Percentiles rank a stretch among this genome's conserved stretches.
These are phyloP conservation scores for Leptoclinus maculatus DNA, from an alignment of 2,797 vertebrate species.

Conservation along the genomic window DNA sequence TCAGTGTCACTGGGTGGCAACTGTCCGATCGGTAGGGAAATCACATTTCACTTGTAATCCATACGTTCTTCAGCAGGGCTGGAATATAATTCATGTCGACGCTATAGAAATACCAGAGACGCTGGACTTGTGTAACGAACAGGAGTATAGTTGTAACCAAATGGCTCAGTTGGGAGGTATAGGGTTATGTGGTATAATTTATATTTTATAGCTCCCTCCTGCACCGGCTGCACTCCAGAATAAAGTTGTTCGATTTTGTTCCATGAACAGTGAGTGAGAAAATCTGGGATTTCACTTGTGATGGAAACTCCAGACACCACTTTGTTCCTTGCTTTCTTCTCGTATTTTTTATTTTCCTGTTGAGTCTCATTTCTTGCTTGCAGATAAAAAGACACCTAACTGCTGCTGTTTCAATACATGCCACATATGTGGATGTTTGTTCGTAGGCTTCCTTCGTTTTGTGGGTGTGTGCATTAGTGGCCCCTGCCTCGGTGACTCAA, in stretches of 20 bases:
- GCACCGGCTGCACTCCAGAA: constrained; percentile 76
- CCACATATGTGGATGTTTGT: constrained; percentile 25
- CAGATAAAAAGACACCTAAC: constrained; percentile 51
- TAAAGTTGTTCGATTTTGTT: constrained; percentile 82
- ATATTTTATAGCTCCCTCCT: constrained; percentile 84
- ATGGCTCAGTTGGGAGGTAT: constrained; percentile 84
- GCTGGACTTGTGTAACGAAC: constrained; percentile 70
- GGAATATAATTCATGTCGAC: constrained; percentile 79
- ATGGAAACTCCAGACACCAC: constrained; percentile 79
- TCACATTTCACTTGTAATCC: constrained; percentile 81
- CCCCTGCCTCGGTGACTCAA: constrained; percentile 61
- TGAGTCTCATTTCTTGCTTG: constrained; percentile 60
- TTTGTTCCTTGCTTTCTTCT: constrained; percentile 68
- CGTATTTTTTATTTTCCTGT: constrained; percentile 59
- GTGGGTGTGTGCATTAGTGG: constrained; percentile 44
- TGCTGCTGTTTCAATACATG: constrained; percentile 19
- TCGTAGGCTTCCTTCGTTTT: constrained; percentile 6
- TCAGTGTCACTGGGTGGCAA: constrained; percentile 74
- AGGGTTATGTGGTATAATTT: constrained; percentile 85
- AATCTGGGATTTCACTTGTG: constrained; percentile 75
- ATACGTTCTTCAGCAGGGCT: constrained; percentile 68
- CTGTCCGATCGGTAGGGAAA: constrained; percentile 76
- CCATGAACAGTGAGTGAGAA: constrained; percentile 77
- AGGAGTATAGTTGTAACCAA: constrained; percentile 82
- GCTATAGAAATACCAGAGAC: constrained; percentile 69